Evolutionary conservation across 1,140 invertebrate genomes (phyloP).

Genomic region (Metaphire vulgaris): DNA sequence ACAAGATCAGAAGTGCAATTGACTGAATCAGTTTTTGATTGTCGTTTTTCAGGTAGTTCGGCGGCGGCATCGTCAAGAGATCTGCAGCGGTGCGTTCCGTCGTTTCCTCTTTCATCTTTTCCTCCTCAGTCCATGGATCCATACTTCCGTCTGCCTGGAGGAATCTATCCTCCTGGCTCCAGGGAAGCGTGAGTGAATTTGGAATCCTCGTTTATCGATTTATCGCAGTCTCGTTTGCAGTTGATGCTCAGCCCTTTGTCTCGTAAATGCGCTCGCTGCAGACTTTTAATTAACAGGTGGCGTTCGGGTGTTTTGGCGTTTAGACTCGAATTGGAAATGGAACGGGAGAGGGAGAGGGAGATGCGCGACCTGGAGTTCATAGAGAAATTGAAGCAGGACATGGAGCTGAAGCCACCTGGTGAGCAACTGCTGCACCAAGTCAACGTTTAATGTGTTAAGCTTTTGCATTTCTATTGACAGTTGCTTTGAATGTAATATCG

Average conservation of each 20-base stretch:
- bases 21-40: no score
- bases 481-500: not conserved
- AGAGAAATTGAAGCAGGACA: slow-evolving; percentile 49
- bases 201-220: no score
- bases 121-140: slow-evolving; percentile 59
- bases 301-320: slow-evolving; percentile 28
- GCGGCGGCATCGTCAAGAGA: no score
- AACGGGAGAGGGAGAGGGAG: slow-evolving; percentile 65
- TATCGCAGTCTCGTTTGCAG: no score
- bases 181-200: slow-evolving; percentile 62
- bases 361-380: slow-evolving; percentile 66
- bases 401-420: slow-evolving; percentile 50
- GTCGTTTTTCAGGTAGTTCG: slow-evolving; percentile 36
- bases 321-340: slow-evolving; percentile 69
- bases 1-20: no score
- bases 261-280: no score
- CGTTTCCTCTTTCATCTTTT: not conserved
- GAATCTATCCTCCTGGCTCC: slow-evolving; percentile 55
- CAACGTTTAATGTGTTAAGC: not conserved
- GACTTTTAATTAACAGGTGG: no score
- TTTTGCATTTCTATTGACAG: not conserved
- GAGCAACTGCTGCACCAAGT: no score
- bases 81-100: slow-evolving; percentile 1
- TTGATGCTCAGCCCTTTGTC: no score
- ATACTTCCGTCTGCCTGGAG: slow-evolving; percentile 51